Evolutionary conservation across 2,888 invertebrate species (phyloP), one percentile per base, ranked within the genome.

Genomic region (Chironomus tentans): DNA sequence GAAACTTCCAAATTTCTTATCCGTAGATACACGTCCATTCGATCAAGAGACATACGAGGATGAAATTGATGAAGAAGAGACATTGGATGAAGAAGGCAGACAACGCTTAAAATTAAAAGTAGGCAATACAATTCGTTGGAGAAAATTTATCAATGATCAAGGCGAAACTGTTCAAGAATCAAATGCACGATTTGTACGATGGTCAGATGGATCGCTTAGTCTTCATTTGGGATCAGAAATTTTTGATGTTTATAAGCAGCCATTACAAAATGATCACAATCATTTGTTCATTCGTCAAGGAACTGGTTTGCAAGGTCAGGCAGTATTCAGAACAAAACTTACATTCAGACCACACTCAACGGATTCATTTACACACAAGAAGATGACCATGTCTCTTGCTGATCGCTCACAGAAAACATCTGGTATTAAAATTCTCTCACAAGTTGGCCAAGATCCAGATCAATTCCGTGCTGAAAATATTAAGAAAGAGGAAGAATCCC

Each of bases 121-220:
- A 12, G 98, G 99, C 85, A 99, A 99, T 84, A 98, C 98, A 0
- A 94, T 99, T 73, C 88, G 98, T 10, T 99, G 98, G 98, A 88
- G 95, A 50, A 92, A 93, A 15, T 86, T 85, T 10, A 91, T 94
- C 83, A 92, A 94, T 82, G 90, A 92, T 78, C 90, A 92, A 76
- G 95, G 94, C 22, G 91, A 92, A 80, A 87, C 92, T 13, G 85
- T 90, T 1, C 92, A 92, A 80, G 95, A 98, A 83, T 97, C 97
- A 68, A 99, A 99, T 85, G 94, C 98, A 0, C 88, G 98, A 73
- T 90, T 98, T 81, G 95, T 99, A 0, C 90, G 92, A 78, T 99
- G 99, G 99, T 97, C 98, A 0, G 99, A 99, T 83, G 98, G 98
- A 28, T 97, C 96, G 79, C 92, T 97, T 90, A 97, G 98, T 13